Percentiles rank a stretch among this genome's conserved stretches.
These are phyloP conservation scores for Aleiodes leptofemur DNA, from an alignment of 2,888 invertebrate genomes.

Conservation along the genomic window DNA sequence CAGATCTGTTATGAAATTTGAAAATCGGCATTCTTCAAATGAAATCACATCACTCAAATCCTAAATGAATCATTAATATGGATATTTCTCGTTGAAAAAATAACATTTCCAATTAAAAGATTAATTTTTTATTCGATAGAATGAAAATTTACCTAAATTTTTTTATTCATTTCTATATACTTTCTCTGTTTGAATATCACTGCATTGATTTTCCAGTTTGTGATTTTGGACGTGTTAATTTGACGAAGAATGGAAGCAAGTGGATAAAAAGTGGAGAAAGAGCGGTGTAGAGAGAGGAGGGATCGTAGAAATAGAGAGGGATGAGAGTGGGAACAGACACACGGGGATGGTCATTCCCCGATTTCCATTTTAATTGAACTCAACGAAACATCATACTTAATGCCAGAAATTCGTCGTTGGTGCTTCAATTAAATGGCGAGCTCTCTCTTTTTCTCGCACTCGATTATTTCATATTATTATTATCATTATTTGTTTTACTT, in stretches of 20 bases:
- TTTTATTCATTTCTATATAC: not conserved
- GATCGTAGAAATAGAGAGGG: slow-evolving; percentile 40
- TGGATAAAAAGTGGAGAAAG: slow-evolving; percentile 44
- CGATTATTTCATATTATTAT: slow-evolving; percentile 68
- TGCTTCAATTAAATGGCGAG: slow-evolving; percentile 70
- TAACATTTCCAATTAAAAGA: slow-evolving; percentile 21
- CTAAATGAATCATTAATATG: slow-evolving; percentile 22
- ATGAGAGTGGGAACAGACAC: slow-evolving; percentile 41
- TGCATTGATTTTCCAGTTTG: slow-evolving; percentile 38
- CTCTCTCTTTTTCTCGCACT: not conserved
- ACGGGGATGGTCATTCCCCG: slow-evolving; percentile 58
- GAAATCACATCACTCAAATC: not conserved
- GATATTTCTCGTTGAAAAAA: slow-evolving; percentile 12
- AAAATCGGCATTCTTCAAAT: too few relatives aligned
- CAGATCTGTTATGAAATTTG: not conserved
- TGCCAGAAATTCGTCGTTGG: slow-evolving; percentile 69
- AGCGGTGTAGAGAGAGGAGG: slow-evolving; percentile 39
- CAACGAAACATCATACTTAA: slow-evolving; percentile 74
- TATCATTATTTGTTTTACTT: slow-evolving; percentile 54
- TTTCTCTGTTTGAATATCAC: slow-evolving; percentile 13
- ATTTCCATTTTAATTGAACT: slow-evolving; percentile 75
- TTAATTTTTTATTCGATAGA: slow-evolving; percentile 13
- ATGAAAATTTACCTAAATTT: not conserved
- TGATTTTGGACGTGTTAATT: slow-evolving; percentile 56
- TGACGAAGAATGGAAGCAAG: slow-evolving; percentile 40